These are phyloP conservation scores for Calephelis perditalis DNA, from an alignment of 2,888 invertebrate species.

Conservation along the genomic window DNA sequence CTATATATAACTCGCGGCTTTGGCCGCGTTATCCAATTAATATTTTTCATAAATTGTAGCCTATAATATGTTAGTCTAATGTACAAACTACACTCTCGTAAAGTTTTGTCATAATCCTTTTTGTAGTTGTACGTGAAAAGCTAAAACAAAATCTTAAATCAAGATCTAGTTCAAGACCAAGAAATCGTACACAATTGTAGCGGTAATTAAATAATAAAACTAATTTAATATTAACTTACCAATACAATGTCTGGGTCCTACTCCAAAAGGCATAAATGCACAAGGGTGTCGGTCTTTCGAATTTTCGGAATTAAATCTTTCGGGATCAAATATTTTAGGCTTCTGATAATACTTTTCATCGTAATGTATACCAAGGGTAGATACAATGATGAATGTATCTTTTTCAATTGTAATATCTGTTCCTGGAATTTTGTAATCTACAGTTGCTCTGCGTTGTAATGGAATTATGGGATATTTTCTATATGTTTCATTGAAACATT, in stretches of 20 bases:
- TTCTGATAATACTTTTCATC: constrained; percentile 57
- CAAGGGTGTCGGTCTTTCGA: constrained; percentile 42
- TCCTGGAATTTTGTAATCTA: constrained; percentile 48
- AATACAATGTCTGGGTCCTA: constrained; percentile 46
- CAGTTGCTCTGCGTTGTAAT: constrained; percentile 45
- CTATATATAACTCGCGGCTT: no score
- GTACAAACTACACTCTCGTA: no score
- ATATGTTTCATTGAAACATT: constrained; percentile 52
- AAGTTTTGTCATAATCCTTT: no score
- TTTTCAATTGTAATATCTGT: constrained; percentile 47
- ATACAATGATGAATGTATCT: constrained; percentile 44
- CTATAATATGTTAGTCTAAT: no score
- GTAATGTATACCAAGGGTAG: constrained; percentile 52
- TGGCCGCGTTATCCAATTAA: no score
- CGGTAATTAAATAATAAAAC: no score
- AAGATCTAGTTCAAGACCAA: no score
- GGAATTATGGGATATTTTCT: constrained; percentile 63
- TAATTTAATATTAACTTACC: neutral
- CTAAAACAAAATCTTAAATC: no score
- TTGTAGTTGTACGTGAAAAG: no score
- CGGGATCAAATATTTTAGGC: constrained; percentile 64
- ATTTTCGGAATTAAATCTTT: constrained; percentile 53
- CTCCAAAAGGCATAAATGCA: constrained; percentile 58
- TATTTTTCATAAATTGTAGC: no score
- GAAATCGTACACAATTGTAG: no score